Conservation (phyloP, 2,797 vertebrate genomes). For the Poeciliopsis turneri region DNA sequence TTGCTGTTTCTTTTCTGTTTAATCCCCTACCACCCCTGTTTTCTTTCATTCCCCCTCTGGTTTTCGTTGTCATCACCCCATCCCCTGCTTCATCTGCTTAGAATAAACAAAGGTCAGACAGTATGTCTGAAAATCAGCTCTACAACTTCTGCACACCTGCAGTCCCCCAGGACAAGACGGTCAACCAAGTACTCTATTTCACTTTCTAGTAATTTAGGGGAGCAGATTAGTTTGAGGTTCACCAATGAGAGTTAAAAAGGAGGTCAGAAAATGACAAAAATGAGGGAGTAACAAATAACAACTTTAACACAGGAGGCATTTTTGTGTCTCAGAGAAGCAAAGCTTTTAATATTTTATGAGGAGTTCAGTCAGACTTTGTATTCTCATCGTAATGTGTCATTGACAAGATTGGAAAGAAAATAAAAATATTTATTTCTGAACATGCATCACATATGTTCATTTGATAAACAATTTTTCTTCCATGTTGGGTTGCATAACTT, state of each 20-base stretch:
- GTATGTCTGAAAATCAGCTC: conserved; percentile 49
- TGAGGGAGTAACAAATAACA: conserved; percentile 20
- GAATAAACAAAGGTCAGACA: conserved; percentile 34
- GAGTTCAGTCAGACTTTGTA: no score
- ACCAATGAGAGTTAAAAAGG: conserved; percentile 26
- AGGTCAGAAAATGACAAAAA: conserved; percentile 25
- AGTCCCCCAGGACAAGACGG: conserved; percentile 29
- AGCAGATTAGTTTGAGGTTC: conserved; percentile 51
- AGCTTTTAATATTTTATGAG: no score
- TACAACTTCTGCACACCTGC: conserved; percentile 30
- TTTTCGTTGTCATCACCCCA: conserved; percentile 18
- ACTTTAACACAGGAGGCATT: not conserved
- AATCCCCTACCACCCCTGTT: conserved; percentile 33
- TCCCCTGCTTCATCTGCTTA: conserved; percentile 14
- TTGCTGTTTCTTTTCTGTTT: conserved; percentile 47
- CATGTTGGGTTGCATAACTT: no score
- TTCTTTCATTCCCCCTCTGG: conserved; percentile 14
- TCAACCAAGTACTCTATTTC: conserved; percentile 45
- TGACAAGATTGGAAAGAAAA: no score
- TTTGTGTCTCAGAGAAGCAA: no score
- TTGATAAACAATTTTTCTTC: no score
- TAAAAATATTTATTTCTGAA: no score
- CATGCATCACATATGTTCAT: no score
- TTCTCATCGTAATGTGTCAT: no score
- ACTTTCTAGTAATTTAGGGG: conserved; percentile 34